Base-by-base conservation (phyloP, 2,888 invertebrate species). In the Cheilosia soror region DNA sequence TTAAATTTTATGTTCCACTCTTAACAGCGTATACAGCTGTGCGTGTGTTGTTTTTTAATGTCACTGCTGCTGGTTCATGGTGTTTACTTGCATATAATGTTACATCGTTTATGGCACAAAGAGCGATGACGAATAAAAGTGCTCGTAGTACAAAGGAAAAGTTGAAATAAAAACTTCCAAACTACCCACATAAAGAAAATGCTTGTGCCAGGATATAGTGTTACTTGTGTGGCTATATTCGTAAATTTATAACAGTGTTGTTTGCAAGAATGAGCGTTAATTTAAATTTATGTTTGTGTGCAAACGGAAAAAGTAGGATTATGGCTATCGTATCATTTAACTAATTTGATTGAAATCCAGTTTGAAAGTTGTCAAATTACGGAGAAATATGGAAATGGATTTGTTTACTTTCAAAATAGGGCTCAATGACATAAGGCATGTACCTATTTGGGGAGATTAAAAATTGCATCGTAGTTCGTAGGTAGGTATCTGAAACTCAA, bases 41-140 rank as follows among this genome's bases (percentile, higher is more conserved):
- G 44, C 62, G 53, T 44, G 25, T 47, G 15, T n/a, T 47, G 15
- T 37, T 31, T 2, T 55, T 31, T 51, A 31, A 49, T 40, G 27
- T 9, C 37, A n/a, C 69, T 55, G 55, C 55, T 53, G 55, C 27
- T 40, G 40, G 62, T 55, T 63, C 62, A 49, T 71, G 57, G 69
- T 63, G 69, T 69, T 78, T 71, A 63, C 77, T 78, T 78, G 78
- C 78, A 78, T 69, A 57, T 78, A 78, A 78, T 63, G 63, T 63
- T 29, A 69, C 69, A 33, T 71, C 47, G 63, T 69, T 69, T 63
- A 47, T 31, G 29, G 53, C 20, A 62, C 47, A 55, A 69, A 42
- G 68, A 33, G 31, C n/a, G 20, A 62, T 42, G 55, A 33, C 44
- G 57, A 25, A 42, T 47, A 65, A 47, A 75, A 57, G 33, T 71